Percentiles rank a stretch among this genome's conserved stretches.
These are phyloP conservation scores for Struthio camelus DNA, from an alignment of 2,113 vertebrate genomes.

Conservation along the genomic window DNA sequence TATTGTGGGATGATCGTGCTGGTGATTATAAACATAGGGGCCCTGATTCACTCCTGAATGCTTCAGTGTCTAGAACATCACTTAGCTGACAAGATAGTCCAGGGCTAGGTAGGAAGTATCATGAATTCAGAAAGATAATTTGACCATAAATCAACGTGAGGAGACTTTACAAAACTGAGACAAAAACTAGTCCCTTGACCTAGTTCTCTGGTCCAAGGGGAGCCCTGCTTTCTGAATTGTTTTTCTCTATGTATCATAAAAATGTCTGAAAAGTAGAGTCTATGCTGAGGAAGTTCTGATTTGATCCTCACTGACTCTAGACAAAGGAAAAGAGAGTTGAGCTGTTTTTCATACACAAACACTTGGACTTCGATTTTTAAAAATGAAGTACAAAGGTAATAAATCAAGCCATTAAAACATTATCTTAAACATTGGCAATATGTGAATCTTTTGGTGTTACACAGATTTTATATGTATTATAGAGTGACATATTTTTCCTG, in stretches of 20 bases:
- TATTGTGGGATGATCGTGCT: not conserved
- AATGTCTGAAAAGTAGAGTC: not conserved
- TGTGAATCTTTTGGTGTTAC: not conserved
- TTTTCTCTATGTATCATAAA: not conserved
- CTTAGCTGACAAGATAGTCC: not conserved
- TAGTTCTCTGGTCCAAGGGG: not conserved
- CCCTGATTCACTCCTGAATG: not conserved
- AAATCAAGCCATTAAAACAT: not conserved
- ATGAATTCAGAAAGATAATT: not conserved
- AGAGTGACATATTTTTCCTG: not conserved
- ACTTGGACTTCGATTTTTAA: not conserved
- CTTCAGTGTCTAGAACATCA: not conserved
- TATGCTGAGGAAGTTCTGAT: not conserved
- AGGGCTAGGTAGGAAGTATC: not conserved
- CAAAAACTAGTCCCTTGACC: not conserved
- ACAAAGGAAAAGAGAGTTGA: not conserved
- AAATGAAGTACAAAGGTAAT: not conserved
- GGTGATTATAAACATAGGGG: not conserved
- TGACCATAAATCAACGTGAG: not conserved
- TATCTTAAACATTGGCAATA: not conserved
- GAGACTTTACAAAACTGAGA: not conserved
- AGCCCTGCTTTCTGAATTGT: not conserved
- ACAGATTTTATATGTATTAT: not conserved
- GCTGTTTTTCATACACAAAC: not conserved
- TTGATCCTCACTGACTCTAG: not conserved